These are phyloP conservation scores for Ectemnius cavifrons DNA, from an alignment of 2,888 invertebrate genomes.

Conservation along the genomic window DNA sequence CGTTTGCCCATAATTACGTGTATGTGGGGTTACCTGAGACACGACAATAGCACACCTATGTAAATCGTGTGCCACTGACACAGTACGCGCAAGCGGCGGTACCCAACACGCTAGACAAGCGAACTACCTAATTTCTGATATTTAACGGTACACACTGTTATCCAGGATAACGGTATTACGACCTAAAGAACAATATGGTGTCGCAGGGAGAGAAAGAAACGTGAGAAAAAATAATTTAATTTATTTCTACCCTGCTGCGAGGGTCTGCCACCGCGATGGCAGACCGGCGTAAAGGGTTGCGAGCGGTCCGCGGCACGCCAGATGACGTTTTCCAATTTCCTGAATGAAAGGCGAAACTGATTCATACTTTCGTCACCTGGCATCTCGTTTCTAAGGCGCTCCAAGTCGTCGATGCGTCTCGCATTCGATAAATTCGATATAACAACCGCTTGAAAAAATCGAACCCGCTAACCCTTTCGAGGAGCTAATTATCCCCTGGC, in stretches of 20 bases:
- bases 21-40: neutral
- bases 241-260: slow-evolving; percentile 71
- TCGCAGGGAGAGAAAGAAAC: slow-evolving; percentile 6
- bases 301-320: slow-evolving; percentile 54
- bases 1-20: slow-evolving; percentile 10
- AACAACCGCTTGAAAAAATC: slow-evolving; percentile 29
- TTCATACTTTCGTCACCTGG: slow-evolving; percentile 70
- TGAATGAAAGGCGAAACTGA: slow-evolving; percentile 72
- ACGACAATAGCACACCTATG: slow-evolving; percentile 14
- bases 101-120: slow-evolving; percentile 10
- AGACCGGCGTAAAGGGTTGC: slow-evolving; percentile 68
- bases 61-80: slow-evolving; percentile 24
- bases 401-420: slow-evolving; percentile 6
- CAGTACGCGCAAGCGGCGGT: slow-evolving; percentile 14
- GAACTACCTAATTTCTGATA: neutral
- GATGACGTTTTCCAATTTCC: slow-evolving; percentile 76
- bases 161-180: neutral
- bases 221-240: slow-evolving; percentile 66
- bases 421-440: slow-evolving; percentile 16
- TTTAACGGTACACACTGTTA: neutral
- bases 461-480: slow-evolving; percentile 16
- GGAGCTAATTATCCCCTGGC: slow-evolving; percentile 13
- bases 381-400: slow-evolving; percentile 38
- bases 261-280: slow-evolving; percentile 47
- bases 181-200: neutral